A percentile compares a stretch with the other conserved stretches of the same genome.
Conservation (phyloP, 2,797 vertebrate genomes). For the Limosa lapponica region DNA sequence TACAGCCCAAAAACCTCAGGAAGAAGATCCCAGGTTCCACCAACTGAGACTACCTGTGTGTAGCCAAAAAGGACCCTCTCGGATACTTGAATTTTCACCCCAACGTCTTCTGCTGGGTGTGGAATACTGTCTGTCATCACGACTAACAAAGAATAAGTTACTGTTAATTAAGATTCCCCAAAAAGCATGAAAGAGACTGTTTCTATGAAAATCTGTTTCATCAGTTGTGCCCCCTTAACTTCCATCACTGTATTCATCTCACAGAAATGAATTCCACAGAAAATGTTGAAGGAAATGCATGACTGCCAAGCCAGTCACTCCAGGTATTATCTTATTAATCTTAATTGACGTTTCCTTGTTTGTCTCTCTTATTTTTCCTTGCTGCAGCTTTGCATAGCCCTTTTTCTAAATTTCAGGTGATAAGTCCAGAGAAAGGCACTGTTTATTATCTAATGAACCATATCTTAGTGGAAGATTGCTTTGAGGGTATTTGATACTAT, state of each 20-base stretch:
- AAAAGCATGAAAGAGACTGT: not conserved
- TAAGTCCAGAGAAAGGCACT: not conserved
- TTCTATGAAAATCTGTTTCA: not conserved
- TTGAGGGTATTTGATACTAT: not conserved
- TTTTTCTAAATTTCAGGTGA: not conserved
- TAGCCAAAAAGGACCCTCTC: not conserved
- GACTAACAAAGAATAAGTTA: not conserved
- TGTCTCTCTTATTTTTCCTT: not conserved
- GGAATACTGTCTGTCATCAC: not conserved
- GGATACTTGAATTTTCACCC: not conserved
- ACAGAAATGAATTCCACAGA: not conserved
- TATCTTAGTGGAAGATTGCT: not conserved
- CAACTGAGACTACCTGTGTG: not conserved
- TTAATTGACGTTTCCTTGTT: conserved; percentile 47
- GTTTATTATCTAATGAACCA: not conserved
- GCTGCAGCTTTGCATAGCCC: not conserved
- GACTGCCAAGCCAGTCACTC: not conserved
- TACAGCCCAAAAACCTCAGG: not conserved
- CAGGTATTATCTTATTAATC: conserved; percentile 9
- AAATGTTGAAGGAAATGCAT: not conserved
- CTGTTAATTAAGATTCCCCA: not conserved
- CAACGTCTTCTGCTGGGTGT: not conserved
- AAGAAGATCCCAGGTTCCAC: not conserved
- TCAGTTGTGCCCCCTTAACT: not conserved
- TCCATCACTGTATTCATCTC: not conserved